phyloP scores from a whole-genome alignment of 2,797 vertebrate species.

The Myotis pilosus region DNA sequence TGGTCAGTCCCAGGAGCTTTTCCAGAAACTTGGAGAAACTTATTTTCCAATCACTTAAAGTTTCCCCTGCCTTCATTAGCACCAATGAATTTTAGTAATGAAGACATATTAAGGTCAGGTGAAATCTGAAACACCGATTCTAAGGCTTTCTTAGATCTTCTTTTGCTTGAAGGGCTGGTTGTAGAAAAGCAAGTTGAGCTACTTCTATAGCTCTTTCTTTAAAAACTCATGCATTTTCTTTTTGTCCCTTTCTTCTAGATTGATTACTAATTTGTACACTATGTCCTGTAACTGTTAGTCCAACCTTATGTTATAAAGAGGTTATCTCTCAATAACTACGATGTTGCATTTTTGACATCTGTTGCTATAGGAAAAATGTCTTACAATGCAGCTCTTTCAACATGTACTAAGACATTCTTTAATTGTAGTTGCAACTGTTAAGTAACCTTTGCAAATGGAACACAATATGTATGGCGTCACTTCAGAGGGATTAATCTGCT shows the following conservation, averaged over 20 bases:
- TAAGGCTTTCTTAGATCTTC: constrained; percentile 87
- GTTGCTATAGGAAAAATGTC: too few species aligned
- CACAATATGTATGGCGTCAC: too few species aligned
- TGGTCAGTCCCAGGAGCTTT: too few species aligned
- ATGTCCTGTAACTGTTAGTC: constrained; percentile 98
- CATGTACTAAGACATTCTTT: too few species aligned
- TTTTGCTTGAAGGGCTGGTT: constrained; percentile 82
- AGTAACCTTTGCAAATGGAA: too few species aligned
- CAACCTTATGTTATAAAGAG: constrained; percentile 82
- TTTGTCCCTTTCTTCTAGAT: constrained; percentile 90
- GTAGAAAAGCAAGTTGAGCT: constrained; percentile 89
- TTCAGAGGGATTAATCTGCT: too few species aligned
- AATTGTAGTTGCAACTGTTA: too few species aligned
- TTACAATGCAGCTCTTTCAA: too few species aligned
- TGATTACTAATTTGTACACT: constrained; percentile 82
- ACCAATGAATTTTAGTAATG: constrained; percentile 96
- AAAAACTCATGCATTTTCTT: constrained; percentile 93
- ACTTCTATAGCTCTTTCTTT: constrained; percentile 92
- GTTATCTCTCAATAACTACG: too few species aligned
- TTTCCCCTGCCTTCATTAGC: too few species aligned
- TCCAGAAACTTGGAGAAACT: too few species aligned
- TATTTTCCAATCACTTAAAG: constrained; percentile 56
- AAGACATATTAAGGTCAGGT: constrained; percentile 94
- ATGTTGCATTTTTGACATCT: too few species aligned
- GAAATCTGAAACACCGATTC: constrained; percentile 91